Percentiles rank a stretch among this genome's conserved stretches.
Conservation (phyloP, 2,113 vertebrate genomes). For the Rattus rattus region DNA sequence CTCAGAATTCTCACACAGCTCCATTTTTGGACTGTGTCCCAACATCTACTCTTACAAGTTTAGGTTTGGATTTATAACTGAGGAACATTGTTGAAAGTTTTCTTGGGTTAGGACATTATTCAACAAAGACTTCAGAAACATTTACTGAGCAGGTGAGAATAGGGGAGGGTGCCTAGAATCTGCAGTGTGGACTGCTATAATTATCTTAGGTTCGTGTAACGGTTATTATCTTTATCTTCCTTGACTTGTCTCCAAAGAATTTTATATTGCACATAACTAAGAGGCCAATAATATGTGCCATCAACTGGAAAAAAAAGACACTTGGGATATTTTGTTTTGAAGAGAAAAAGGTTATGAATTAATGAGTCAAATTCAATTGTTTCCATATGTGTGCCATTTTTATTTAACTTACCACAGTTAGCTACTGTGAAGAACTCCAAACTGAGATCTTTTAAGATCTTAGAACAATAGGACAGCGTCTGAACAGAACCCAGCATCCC, state of each 20-base stretch:
- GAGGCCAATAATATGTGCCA: background rate
- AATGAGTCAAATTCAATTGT: slow-evolving; percentile 11
- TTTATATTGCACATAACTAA: background rate
- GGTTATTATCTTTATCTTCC: background rate
- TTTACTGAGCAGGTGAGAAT: background rate
- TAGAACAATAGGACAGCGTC: slow-evolving; percentile 19
- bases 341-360: slow-evolving; percentile 19
- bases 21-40: background rate
- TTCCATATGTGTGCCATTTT: background rate
- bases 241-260: background rate
- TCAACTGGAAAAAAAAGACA: slow-evolving; percentile 5
- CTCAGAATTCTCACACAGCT: background rate
- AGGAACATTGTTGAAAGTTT: background rate
- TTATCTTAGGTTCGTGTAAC: background rate
- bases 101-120: slow-evolving; percentile 27
- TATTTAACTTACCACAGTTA: background rate
- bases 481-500: background rate
- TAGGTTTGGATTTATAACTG: background rate
- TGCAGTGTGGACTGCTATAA: background rate
- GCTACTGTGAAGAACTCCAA: background rate
- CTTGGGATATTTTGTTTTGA: slow-evolving; percentile 34
- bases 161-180: background rate
- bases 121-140: background rate
- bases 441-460: slow-evolving; percentile 34
- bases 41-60: background rate